Evolutionary conservation across 2,797 vertebrate genomes (phyloP).

Genomic region (Staurois parvus): DNA sequence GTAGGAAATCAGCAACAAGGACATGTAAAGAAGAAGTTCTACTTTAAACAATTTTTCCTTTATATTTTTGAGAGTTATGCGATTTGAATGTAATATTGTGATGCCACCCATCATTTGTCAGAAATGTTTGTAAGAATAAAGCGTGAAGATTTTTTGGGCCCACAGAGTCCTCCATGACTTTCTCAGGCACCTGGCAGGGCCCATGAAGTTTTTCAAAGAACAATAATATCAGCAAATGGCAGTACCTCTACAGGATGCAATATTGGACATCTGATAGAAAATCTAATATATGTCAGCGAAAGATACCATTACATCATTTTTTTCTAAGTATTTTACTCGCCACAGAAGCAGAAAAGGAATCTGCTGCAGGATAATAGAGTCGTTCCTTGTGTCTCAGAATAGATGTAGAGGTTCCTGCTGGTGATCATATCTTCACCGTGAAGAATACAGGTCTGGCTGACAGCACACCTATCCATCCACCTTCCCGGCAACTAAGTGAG

Average conservation of each 20-base stretch:
- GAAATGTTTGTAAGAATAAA: too few relatives aligned
- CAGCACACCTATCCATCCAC: slow-evolving; percentile 27
- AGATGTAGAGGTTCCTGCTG: slow-evolving; percentile 43
- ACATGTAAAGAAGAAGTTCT: too few relatives aligned
- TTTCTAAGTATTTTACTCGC: slow-evolving; percentile 21
- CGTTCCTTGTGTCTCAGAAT: slow-evolving; percentile 47
- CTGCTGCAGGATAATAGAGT: slow-evolving; percentile 42
- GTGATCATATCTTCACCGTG: slow-evolving; percentile 38
- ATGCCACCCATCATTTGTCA: too few relatives aligned
- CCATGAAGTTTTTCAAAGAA: not conserved
- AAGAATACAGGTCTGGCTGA: slow-evolving; percentile 32
- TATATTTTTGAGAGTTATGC: too few relatives aligned
- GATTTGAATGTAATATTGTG: too few relatives aligned
- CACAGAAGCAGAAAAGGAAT: not conserved
- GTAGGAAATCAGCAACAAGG: too few relatives aligned
- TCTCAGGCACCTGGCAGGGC: not conserved
- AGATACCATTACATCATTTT: slow-evolving; percentile 14
- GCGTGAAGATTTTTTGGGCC: too few relatives aligned
- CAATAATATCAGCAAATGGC: not conserved
- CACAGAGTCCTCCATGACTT: too few relatives aligned
- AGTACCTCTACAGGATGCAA: not conserved
- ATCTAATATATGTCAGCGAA: not conserved
- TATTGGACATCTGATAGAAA: too few relatives aligned
- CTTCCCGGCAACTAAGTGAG: slow-evolving; percentile 3
- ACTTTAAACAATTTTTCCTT: too few relatives aligned